Evolutionary conservation across 2,113 vertebrate genomes (phyloP), one percentile per base, ranked within the genome.

Genomic region (Passer montanus): DNA sequence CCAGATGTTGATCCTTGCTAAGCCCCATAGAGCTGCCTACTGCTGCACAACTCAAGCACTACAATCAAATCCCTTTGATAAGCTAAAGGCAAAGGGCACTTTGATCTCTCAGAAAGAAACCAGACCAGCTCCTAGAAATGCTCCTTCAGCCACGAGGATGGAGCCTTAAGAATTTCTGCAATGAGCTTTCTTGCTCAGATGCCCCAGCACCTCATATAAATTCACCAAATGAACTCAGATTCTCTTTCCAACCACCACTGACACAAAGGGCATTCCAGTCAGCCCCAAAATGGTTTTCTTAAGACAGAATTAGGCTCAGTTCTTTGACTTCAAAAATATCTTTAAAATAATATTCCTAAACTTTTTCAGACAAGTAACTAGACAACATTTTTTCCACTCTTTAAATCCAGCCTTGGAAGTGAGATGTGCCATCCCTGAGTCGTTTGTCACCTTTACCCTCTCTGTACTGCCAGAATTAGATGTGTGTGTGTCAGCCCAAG

Each of bases 401-500:
- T 77, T 75, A 67, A 94, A 84, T n/a, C 64, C 87, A 94, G 60
- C 44, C 49, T 87, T 46, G 22, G 73, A 55, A 94, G 77, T 30
- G 93, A 94, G 73, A 92, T 46, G 52, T 84, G 86, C 60, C 80
- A 87, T 59, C 53, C 47, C 44, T 4, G 3, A 39, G 72, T 47
- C 0, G 0, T 59, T 56, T 3, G 0, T 41, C 4, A 5, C 94
- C 94, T 95, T 50, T 81, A 67, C 72, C 84, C 91, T 82, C 64
- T 56, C 86, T 82, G 44, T 21, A 44, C 60, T 46, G 66, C 84
- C 89, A 86, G 84, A 92, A 94, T 89, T 92, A 91, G 86, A 55
- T 22, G 27, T 44, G 49, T 55, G 50, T 62, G 35, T 94, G 80
- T n/a, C 72, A 84, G 86, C 59, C 90, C 39, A 8, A 80, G 87